Percentiles rank a stretch among this genome's conserved stretches.
Conservation (phyloP, 2,113 vertebrate genomes). For the Rhinoderma darwinii region DNA sequence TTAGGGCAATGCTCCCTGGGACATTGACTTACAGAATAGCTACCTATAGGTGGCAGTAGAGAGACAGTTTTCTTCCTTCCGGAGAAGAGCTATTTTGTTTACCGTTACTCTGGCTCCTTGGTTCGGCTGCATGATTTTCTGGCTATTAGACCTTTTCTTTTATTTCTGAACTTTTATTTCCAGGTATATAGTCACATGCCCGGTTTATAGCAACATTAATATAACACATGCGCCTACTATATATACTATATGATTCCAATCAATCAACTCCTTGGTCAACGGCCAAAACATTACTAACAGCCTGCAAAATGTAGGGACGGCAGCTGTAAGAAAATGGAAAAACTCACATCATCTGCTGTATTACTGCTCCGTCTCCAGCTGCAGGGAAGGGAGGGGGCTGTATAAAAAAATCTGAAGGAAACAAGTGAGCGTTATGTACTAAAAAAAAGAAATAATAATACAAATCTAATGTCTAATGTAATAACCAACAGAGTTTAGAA, state of each 20-base stretch:
- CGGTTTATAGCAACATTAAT: neutral
- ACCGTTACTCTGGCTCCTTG: too few relatives aligned
- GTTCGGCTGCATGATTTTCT: too few relatives aligned
- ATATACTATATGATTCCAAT: constrained; percentile 3
- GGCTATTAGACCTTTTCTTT: neutral
- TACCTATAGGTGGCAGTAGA: too few relatives aligned
- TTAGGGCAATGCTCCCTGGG: too few relatives aligned
- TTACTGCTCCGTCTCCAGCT: neutral
- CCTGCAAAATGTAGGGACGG: constrained; percentile 21
- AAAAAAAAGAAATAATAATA: too few relatives aligned
- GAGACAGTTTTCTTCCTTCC: too few relatives aligned
- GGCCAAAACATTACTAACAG: constrained; percentile 22
- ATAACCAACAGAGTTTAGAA: too few relatives aligned
- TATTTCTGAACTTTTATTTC: neutral
- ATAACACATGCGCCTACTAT: neutral
- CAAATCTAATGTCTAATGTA: too few relatives aligned
- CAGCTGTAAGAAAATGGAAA: constrained; percentile 33
- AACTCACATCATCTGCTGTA: constrained; percentile 17
- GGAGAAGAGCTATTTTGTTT: too few relatives aligned
- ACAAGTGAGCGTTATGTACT: too few relatives aligned
- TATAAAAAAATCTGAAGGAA: too few relatives aligned
- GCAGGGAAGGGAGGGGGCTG: neutral
- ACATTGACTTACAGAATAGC: too few relatives aligned
- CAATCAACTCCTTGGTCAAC: constrained; percentile 20
- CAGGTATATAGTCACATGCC: neutral